phyloP scores from a whole-genome alignment of 1,140 invertebrate genomes.

The Macrostomum lignano region DNA sequence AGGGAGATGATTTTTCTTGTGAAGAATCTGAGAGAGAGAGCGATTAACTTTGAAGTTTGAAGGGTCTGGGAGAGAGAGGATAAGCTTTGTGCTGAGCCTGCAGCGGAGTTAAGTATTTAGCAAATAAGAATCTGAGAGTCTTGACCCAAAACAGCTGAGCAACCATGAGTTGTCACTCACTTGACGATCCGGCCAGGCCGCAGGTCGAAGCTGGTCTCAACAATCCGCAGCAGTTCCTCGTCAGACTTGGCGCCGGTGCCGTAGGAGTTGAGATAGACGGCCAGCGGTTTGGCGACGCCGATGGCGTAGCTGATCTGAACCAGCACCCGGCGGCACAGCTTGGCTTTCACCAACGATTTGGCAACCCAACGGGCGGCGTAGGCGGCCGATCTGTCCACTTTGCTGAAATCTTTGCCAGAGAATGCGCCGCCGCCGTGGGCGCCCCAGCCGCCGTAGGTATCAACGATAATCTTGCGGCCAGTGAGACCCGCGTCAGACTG shows the following conservation, averaged over 20 bases:
- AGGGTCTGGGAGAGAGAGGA: too few species aligned
- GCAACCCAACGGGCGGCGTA: slow-evolving; percentile 87
- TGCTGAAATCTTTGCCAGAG: slow-evolving; percentile 78
- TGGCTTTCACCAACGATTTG: slow-evolving; percentile 63
- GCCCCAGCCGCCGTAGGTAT: slow-evolving; percentile 93
- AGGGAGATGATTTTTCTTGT: too few species aligned
- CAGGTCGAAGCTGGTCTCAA: slow-evolving; percentile 85
- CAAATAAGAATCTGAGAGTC: too few species aligned
- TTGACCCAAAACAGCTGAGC: too few species aligned
- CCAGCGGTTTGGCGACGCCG: slow-evolving; percentile 72
- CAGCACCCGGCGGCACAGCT: slow-evolving; percentile 51
- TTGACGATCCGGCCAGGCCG: slow-evolving; percentile 88
- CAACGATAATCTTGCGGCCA: slow-evolving; percentile 84
- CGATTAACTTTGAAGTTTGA: too few species aligned
- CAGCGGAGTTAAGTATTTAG: too few species aligned
- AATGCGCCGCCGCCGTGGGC: slow-evolving; percentile 88
- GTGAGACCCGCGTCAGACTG: slow-evolving; percentile 81
- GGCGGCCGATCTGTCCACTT: slow-evolving; percentile 69
- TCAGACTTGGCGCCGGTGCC: slow-evolving; percentile 67
- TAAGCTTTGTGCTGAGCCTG: too few species aligned
- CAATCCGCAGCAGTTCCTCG: slow-evolving; percentile 55
- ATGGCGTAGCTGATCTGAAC: slow-evolving; percentile 91
- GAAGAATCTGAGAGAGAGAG: too few species aligned
- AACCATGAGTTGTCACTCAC: slow-evolving; percentile 37
- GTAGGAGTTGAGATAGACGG: slow-evolving; percentile 81